phyloP scores from a whole-genome alignment of 2,797 vertebrate species.

The Hylomyscus alleni region DNA sequence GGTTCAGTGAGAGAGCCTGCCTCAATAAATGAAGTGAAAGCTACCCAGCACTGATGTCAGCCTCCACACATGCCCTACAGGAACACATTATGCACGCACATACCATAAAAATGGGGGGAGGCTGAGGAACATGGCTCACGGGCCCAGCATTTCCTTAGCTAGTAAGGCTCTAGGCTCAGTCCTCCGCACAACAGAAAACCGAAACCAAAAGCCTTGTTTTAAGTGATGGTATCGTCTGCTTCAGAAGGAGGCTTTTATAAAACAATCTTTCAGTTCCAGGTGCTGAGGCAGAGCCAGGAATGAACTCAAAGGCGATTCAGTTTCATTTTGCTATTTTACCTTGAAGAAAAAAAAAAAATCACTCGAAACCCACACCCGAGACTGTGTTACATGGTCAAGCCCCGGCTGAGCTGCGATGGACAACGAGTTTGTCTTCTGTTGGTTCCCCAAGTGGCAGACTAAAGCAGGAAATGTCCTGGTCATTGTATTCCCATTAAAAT shows the following conservation, averaged over 20 bases:
- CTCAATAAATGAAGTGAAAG: background rate
- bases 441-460: constrained; percentile 52
- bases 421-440: constrained; percentile 83
- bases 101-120: background rate
- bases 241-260: background rate
- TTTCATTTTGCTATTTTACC: constrained; percentile 21
- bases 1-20: background rate
- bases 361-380: background rate
- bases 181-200: background rate
- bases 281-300: background rate
- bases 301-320: constrained; percentile 1
- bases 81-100: background rate
- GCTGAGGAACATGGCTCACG: background rate
- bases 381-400: background rate
- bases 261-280: background rate
- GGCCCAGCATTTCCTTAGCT: background rate
- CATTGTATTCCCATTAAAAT: constrained; percentile 79
- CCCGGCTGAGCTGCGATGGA: constrained; percentile 65
- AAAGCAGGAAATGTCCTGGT: constrained; percentile 87
- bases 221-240: background rate
- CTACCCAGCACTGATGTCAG: background rate
- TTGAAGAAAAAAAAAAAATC: constrained; percentile 10
- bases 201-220: background rate
- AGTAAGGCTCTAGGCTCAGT: background rate
- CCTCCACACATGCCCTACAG: background rate